Base-by-base conservation (phyloP, 2,888 invertebrate genomes). In the Epirrhoe alternata region DNA sequence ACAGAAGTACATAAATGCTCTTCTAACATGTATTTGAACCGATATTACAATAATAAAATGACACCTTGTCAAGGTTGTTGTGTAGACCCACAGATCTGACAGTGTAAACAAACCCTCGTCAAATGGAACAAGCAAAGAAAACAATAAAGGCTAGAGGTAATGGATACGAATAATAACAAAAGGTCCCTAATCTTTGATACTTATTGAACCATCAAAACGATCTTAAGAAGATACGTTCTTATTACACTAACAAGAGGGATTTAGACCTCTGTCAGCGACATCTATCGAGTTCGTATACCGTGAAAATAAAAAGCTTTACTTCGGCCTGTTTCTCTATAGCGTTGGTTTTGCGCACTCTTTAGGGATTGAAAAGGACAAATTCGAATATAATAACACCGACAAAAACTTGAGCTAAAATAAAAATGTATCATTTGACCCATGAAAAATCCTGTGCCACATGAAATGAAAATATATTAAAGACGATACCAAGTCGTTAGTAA, bases 241-340 rank as follows among this genome's bases (percentile, higher is more conserved):
- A 80, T 82, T 76, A 77, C 81, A 79, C 77, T 79, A 80, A 79
- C 76, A 70, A 63, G 66, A 64, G 75, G 82, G 79, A 78, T 80
- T 79, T 77, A 61, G 71, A 68, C 64, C 69, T 71, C 76, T 77
- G 77, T 77, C 76, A 78, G 66, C 73, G 77, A 70, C 74, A 77
- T 76, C 76, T 77, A 76, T 76, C 73, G 76, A 71, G 57, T 45
- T 58, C 63, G 55, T 50, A 64, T 58, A 67, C 66, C 68, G 54
- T 63, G 61, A 71, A 68, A 68, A 61, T 64, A 68, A 53, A 71
- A 68, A 67, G 66, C 66, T 66, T 69, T 56, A 58, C 64, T 38
- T 24, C 54, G 65, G 67, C 38, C 38, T 12, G 38, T 42, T 42
- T 42, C 38, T 42, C 38, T 42, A 10, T 42, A 42, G 12, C 38